Conservation (phyloP, 92 coral and sea anemone genomes). For the Nematostella vectensis region DNA sequence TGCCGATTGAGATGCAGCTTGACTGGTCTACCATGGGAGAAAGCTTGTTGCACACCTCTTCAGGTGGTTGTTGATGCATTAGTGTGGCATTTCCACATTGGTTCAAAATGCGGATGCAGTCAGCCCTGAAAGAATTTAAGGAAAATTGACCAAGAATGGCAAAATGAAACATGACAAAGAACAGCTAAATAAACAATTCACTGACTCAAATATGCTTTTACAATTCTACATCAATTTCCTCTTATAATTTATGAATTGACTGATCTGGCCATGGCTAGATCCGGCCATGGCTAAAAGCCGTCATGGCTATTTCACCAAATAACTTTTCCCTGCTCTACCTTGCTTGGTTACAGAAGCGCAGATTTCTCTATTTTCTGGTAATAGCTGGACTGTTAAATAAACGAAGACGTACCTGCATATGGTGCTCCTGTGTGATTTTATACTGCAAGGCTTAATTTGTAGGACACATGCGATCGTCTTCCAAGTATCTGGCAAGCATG, state of each 20-base stretch:
- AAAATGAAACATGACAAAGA: too few species aligned
- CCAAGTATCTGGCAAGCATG: conserved; percentile 90
- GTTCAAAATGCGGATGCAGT: conserved; percentile 72
- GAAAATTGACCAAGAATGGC: too few species aligned
- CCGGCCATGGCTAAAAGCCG: not conserved
- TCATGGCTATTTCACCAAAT: too few species aligned
- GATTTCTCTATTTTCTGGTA: too few species aligned
- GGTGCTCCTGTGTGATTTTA: conserved; percentile 81
- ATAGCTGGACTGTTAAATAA: too few species aligned
- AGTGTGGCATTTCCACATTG: conserved; percentile 72
- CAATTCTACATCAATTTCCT: too few species aligned
- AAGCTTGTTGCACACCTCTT: conserved; percentile 56
- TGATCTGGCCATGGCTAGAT: not conserved
- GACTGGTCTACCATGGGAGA: conserved; percentile 75
- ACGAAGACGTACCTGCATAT: conserved; percentile 86
- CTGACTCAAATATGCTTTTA: too few species aligned
- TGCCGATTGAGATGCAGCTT: conserved; percentile 73
- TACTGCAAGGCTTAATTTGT: conserved; percentile 88
- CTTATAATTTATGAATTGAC: too few species aligned
- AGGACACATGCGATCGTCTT: conserved; percentile 95
- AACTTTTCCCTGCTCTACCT: too few species aligned
- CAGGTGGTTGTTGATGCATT: conserved; percentile 24
- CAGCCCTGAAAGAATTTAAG: too few species aligned
- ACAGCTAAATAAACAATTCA: too few species aligned
- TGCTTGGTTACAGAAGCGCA: too few species aligned